A percentile compares a stretch with the other conserved stretches of the same genome.
Evolutionary conservation across 2,888 invertebrate genomes (phyloP).

Genomic region (Eledone cirrhosa): DNA sequence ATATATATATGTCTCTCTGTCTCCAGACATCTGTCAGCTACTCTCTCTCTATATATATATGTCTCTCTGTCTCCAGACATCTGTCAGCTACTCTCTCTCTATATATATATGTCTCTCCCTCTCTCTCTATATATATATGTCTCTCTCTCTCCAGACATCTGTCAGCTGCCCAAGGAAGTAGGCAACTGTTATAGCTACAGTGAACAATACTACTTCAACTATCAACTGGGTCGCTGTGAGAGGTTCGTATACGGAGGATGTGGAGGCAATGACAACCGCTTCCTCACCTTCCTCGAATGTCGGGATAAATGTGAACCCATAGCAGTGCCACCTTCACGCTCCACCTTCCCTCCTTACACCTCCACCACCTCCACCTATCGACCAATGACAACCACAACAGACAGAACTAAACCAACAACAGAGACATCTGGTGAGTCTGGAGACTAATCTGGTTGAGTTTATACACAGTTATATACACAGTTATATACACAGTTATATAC

Average conservation of each 20-base stretch:
- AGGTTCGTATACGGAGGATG: constrained; percentile 92
- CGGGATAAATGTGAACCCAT: constrained; percentile 30
- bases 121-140: neutral
- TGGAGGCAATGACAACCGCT: constrained; percentile 89
- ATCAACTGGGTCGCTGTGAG: constrained; percentile 74
- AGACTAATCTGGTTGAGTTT: neutral
- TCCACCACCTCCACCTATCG: no score
- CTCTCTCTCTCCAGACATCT: constrained; percentile 64
- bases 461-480: no score
- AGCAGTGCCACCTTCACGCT: neutral
- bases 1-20: no score
- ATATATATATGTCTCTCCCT: neutral
- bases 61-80: no score
- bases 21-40: no score
- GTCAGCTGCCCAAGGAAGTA: constrained; percentile 77
- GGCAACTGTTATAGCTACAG: constrained; percentile 69
- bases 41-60: no score
- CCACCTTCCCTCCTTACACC: neutral
- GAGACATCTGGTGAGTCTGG: no score
- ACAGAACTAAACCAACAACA: no score
- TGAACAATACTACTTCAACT: constrained; percentile 53
- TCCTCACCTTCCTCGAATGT: constrained; percentile 81
- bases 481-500: no score
- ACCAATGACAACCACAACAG: no score
- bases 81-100: no score